These are phyloP conservation scores for Chaenocephalus aceratus DNA, from an alignment of 2,113 vertebrate species.

Conservation along the genomic window DNA sequence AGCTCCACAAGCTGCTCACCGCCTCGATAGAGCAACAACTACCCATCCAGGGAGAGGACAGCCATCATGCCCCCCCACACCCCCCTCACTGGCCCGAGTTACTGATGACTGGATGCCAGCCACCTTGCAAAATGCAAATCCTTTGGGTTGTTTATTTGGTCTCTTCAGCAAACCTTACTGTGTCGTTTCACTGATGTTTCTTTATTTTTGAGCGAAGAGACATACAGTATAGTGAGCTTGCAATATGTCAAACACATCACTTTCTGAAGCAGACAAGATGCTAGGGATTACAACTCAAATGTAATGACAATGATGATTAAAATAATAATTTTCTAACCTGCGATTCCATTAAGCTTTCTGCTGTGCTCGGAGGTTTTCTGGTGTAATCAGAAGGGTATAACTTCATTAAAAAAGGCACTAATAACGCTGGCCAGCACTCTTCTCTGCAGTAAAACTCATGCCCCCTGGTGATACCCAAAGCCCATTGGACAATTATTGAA, in stretches of 20 bases:
- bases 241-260: neutral
- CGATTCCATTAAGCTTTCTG: neutral
- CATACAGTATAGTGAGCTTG: neutral
- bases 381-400: neutral
- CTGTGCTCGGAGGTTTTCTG: neutral
- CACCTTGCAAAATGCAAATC: neutral
- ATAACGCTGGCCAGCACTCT: neutral
- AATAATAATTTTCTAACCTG: neutral
- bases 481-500: too few species aligned
- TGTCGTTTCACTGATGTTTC: neutral
- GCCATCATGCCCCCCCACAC: neutral
- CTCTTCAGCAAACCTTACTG: neutral
- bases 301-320: neutral
- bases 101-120: conserved; percentile 8
- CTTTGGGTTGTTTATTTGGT: neutral
- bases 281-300: neutral
- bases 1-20: conserved; percentile 39
- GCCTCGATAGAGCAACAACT: conserved; percentile 19
- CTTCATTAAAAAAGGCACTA: neutral
- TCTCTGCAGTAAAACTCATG: neutral
- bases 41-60: conserved; percentile 26
- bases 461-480: neutral
- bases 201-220: neutral
- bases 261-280: neutral
- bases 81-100: conserved; percentile 9